Conservation (phyloP, 2,888 invertebrate genomes). For the Dilophus febrilis region DNA sequence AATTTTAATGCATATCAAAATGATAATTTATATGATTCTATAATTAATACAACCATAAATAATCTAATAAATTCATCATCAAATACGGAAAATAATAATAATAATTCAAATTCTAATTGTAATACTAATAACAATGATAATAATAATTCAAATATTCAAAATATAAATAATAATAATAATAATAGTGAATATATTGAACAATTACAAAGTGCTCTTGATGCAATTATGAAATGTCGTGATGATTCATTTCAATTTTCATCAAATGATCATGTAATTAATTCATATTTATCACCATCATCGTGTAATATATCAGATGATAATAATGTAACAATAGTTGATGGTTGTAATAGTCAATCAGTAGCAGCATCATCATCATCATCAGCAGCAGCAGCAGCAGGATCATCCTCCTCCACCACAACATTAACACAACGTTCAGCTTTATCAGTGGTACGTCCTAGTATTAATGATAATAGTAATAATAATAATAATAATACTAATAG, state of each 20-base stretch:
- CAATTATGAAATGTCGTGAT: conserved; percentile 23
- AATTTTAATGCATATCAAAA: conserved; percentile 9
- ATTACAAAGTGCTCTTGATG: conserved; percentile 65
- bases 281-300: conserved; percentile 13
- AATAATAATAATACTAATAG: neutral
- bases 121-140: conserved; percentile 35
- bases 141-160: conserved; percentile 11
- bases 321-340: conserved; percentile 27
- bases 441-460: neutral
- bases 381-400: no score
- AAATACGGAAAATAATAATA: conserved; percentile 11
- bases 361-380: conserved; percentile 4
- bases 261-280: conserved; percentile 24
- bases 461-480: neutral
- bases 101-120: conserved; percentile 33
- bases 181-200: conserved; percentile 44
- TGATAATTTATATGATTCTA: conserved; percentile 10
- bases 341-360: conserved; percentile 21
- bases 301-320: no score
- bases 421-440: no score
- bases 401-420: conserved; percentile 2
- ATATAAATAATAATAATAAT: conserved; percentile 33
- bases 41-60: neutral
- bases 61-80: neutral
- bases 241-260: conserved; percentile 28